Conservation (phyloP, 1,140 invertebrate species). For the Lucilia cuprina region DNA sequence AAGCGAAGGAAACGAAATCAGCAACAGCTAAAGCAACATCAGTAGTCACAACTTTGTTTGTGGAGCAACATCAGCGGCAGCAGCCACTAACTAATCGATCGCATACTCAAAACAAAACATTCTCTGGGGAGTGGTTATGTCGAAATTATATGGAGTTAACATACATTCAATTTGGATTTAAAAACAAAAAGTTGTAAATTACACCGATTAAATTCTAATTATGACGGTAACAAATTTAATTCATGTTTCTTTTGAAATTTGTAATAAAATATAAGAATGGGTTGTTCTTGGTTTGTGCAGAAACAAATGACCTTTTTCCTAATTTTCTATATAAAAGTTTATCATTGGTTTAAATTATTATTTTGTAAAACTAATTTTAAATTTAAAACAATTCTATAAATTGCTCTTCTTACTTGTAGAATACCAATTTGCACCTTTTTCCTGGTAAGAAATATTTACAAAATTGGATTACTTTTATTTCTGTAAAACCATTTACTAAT, state of each 20-base stretch:
- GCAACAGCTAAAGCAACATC: neutral
- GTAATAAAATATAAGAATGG: too few species aligned
- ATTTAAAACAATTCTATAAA: too few species aligned
- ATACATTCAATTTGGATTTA: neutral
- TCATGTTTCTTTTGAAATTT: neutral
- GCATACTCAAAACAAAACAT: neutral
- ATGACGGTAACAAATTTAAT: neutral
- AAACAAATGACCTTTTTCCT: too few species aligned
- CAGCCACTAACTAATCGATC: neutral
- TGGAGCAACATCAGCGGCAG: too few species aligned
- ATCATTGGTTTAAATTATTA: too few species aligned
- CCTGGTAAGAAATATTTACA: too few species aligned
- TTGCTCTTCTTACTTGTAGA: too few species aligned
- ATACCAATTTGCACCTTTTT: too few species aligned
- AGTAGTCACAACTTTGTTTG: neutral
- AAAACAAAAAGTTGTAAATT: neutral
- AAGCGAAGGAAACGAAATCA: neutral
- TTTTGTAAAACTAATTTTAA: too few species aligned
- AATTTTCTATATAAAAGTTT: too few species aligned
- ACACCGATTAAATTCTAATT: neutral
- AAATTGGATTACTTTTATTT: neutral
- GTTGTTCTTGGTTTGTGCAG: too few species aligned
- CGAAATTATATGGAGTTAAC: neutral
- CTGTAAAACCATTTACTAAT: neutral
- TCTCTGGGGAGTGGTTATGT: slow-evolving; percentile 28